These are phyloP conservation scores for Crossocerus cetratus DNA, from an alignment of 2,888 invertebrate species.

Conservation along the genomic window DNA sequence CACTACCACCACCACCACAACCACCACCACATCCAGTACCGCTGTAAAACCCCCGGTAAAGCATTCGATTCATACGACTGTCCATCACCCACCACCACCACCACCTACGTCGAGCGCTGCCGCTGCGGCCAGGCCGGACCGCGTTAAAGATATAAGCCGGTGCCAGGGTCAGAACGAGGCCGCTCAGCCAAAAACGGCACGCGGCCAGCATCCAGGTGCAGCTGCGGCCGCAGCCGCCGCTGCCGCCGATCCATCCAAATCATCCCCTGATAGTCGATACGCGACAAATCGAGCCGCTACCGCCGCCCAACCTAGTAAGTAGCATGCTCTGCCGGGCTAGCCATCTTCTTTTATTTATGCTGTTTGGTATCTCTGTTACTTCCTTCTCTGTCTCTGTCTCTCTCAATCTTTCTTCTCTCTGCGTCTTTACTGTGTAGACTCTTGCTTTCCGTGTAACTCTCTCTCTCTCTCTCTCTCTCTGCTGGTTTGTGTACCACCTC, in stretches of 20 bases:
- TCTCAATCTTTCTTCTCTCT: background rate
- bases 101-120: constrained; percentile 63
- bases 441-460: constrained; percentile 3
- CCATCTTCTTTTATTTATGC: background rate
- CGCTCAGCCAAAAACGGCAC: constrained; percentile 63
- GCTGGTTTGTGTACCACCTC: too few species aligned
- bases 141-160: constrained; percentile 67
- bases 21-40: constrained; percentile 58
- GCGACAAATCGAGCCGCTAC: constrained; percentile 71
- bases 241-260: constrained; percentile 72
- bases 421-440: constrained; percentile 5
- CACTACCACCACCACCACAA: constrained; percentile 57
- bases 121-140: constrained; percentile 73
- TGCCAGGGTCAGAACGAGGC: constrained; percentile 61
- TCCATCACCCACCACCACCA: constrained; percentile 58
- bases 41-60: constrained; percentile 70
- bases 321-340: constrained; percentile 65
- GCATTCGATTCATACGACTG: constrained; percentile 69
- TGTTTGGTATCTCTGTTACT: constrained; percentile 29
- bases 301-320: constrained; percentile 75
- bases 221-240: constrained; percentile 62
- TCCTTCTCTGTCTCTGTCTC: background rate
- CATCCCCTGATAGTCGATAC: constrained; percentile 73
- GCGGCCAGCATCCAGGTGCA: constrained; percentile 61
- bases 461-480: background rate